phyloP scores from a whole-genome alignment of 2,888 invertebrate genomes.

The Folsomia candida region DNA sequence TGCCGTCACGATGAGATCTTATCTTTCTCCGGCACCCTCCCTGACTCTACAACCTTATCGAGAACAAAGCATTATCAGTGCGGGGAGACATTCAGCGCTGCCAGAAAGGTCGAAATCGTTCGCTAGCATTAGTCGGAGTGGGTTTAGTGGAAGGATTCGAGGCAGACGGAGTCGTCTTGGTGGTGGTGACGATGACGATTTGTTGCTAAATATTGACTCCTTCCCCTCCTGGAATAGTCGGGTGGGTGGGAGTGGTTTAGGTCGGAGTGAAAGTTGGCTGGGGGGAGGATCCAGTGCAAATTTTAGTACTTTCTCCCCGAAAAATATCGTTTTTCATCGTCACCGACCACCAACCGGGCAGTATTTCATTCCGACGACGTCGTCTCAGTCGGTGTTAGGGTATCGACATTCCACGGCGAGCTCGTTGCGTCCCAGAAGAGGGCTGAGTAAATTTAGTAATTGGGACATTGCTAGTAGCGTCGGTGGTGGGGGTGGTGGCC shows the following conservation, averaged over 20 bases:
- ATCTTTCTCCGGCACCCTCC: not conserved
- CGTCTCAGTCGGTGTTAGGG: not conserved
- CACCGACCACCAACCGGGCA: not conserved
- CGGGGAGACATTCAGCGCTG: not conserved
- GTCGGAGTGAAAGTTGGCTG: no score
- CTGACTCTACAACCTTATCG: not conserved
- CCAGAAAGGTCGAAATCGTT: not conserved
- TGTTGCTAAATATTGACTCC: not conserved
- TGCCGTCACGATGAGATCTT: not conserved
- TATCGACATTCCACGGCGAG: not conserved
- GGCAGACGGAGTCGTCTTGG: no score
- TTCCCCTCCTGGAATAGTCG: not conserved
- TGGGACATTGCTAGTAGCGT: not conserved
- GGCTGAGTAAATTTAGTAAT: no score
- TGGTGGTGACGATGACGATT: no score
- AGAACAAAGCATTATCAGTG: not conserved
- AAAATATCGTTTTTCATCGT: slow-evolving; percentile 29
- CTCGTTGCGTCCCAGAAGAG: not conserved
- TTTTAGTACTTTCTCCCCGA: slow-evolving; percentile 32
- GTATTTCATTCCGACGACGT: not conserved
- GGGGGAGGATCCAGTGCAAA: no score
- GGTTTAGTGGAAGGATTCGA: not conserved
- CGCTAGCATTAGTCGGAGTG: not conserved
- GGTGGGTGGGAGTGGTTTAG: no score
- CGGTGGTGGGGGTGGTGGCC: not conserved